These are phyloP conservation scores for Camponotus floridanus DNA, from an alignment of 1,140 invertebrate genomes.

Conservation along the genomic window DNA sequence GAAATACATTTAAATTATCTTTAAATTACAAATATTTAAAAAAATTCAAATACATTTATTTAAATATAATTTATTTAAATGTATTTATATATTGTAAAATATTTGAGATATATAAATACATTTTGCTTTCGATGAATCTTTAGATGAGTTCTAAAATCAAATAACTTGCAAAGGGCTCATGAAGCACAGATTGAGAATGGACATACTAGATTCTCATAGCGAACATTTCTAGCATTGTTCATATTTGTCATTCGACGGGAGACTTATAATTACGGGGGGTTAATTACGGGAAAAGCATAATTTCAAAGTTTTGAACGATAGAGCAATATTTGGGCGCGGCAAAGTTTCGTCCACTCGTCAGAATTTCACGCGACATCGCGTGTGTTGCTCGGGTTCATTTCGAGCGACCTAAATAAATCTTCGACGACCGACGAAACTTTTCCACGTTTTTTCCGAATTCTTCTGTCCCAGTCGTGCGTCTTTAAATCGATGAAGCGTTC, in stretches of 20 bases:
- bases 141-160: background rate
- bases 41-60: background rate
- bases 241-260: slow-evolving; percentile 28
- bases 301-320: slow-evolving; percentile 1
- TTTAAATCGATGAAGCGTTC: background rate
- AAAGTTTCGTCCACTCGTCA: slow-evolving; percentile 61
- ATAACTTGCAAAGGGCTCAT: background rate
- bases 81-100: background rate
- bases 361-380: slow-evolving; percentile 35
- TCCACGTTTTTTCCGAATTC: background rate
- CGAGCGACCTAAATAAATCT: slow-evolving; percentile 21
- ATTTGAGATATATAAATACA: background rate
- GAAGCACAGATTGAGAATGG: slow-evolving; percentile 12
- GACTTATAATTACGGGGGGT: too few relatives aligned
- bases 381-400: background rate
- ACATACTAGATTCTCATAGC: slow-evolving; percentile 36
- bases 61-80: too few relatives aligned
- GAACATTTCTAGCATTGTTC: slow-evolving; percentile 21
- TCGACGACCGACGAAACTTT: slow-evolving; percentile 17
- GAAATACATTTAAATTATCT: background rate
- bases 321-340: background rate
- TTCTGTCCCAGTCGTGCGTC: background rate
- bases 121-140: background rate
- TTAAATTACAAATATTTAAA: background rate
- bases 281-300: slow-evolving; percentile 46